Conservation (phyloP, 2,888 invertebrate species). For the Monochamus alternatus region DNA sequence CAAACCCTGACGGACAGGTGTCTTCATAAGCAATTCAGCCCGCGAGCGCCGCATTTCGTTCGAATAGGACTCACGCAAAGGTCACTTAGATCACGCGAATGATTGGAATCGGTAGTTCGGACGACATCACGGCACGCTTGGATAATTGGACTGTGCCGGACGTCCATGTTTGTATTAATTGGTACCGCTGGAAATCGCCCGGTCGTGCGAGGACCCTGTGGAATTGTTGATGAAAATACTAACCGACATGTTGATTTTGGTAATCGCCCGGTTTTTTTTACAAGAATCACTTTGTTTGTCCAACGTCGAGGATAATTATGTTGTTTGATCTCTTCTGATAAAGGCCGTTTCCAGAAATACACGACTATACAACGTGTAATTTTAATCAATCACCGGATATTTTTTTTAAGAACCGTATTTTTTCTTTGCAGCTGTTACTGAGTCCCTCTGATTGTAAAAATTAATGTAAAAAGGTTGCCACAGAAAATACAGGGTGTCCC, state of each 20-base stretch:
- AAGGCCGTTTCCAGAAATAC: not conserved
- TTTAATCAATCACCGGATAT: too few relatives aligned
- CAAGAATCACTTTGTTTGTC: not conserved
- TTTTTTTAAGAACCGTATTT: too few relatives aligned
- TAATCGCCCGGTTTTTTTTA: constrained; percentile 12
- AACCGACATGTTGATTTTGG: constrained; percentile 17
- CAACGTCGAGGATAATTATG: not conserved
- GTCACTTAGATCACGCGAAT: constrained; percentile 61
- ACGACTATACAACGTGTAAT: too few relatives aligned
- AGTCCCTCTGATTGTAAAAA: too few relatives aligned
- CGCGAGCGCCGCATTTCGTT: constrained; percentile 44
- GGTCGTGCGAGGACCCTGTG: constrained; percentile 1
- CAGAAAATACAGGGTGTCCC: too few relatives aligned
- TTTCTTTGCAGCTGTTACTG: too few relatives aligned
- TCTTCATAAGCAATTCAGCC: constrained; percentile 58
- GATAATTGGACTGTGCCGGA: constrained; percentile 19
- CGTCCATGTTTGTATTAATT: constrained; percentile 32
- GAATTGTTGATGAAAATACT: constrained; percentile 18
- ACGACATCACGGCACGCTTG: constrained; percentile 27
- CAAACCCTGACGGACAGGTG: constrained; percentile 53
- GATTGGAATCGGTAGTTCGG: constrained; percentile 46
- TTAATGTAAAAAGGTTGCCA: too few relatives aligned
- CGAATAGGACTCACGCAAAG: constrained; percentile 59
- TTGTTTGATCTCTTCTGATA: not conserved
- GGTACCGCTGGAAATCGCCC: constrained; percentile 16